Base-by-base conservation (phyloP, 2,113 vertebrate species). In the Ammodytes dubius region DNA sequence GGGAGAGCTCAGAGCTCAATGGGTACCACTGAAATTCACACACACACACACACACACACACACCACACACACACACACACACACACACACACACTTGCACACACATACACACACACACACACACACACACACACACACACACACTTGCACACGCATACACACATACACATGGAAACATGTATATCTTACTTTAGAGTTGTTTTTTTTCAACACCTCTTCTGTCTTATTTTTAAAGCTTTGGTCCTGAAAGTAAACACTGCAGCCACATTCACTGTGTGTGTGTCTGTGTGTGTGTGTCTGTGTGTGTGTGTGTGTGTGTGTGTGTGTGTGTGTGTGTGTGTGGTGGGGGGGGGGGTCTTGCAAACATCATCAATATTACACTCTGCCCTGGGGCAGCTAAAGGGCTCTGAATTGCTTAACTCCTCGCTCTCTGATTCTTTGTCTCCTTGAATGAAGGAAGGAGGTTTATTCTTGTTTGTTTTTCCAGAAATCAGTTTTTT, bases 1-100 rank as follows among this genome's bases (percentile, higher is more conserved):
- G 90, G 85, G 93, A 89, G 81, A 85, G 37, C 74, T 76, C 78
- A 50, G 85, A 54, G 14, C 81, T 89, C 73, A 70, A 56, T 70
- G 71, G 75, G 63, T 63, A 73, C 53, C 17, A 1, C 74, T 49
- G 72, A 63, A 74, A 19, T 69, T 14, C 68, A 19, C 72, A 43
- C 63, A 54, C 56, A 63, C 70, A 56, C 74, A 83, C 76, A 45
- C 56, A 77, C 45, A 65, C 68, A 58, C 45, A 39, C 58, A 71
- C 63, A 13, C 49, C 61, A 37, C 27, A 60, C 66, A 65, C 46
- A 35, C 58, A 79, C 50, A 56, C 73, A 58, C 1, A 19, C 61
- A 19, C n/a, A 63, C 49, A 56, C 61, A 70, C 37, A 61, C 47
- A 69, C 27, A 37, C 47, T 57, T 49, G 59, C 40, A 42, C 15